These are phyloP conservation scores for Mustelus asterias DNA, from an alignment of 2,113 vertebrate species.

Conservation along the genomic window DNA sequence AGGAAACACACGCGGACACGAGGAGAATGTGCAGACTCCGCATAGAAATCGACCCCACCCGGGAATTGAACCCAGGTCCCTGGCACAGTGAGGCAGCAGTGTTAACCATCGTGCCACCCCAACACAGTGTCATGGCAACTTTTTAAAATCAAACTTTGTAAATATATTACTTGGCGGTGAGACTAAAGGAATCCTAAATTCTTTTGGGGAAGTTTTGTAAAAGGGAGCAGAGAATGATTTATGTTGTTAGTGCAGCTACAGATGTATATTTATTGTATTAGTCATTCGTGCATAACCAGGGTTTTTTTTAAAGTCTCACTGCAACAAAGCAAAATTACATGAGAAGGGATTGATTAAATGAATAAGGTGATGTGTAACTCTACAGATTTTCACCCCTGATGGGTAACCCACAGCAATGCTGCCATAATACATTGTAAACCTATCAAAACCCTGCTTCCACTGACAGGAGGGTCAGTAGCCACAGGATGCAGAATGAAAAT, in stretches of 20 bases:
- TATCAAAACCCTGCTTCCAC: not conserved
- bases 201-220: not conserved
- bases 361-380: not conserved
- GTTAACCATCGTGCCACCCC: too few relatives aligned
- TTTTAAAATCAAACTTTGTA: not conserved
- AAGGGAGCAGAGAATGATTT: slow-evolving; percentile 8
- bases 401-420: not conserved
- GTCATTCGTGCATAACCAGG: not conserved
- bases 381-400: not conserved
- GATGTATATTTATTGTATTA: not conserved
- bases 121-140: not conserved
- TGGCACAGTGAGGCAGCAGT: too few relatives aligned
- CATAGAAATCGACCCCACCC: too few relatives aligned
- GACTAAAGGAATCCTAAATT: not conserved
- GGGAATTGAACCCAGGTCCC: too few relatives aligned
- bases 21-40: too few relatives aligned
- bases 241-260: not conserved
- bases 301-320: not conserved
- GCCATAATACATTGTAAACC: not conserved
- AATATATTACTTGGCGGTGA: not conserved
- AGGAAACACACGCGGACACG: too few relatives aligned
- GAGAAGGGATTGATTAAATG: not conserved
- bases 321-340: not conserved
- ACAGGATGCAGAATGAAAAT: not conserved
- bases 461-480: not conserved